Evolutionary conservation across 2,797 vertebrate species (phyloP).

Genomic region (Ficedula albicollis): DNA sequence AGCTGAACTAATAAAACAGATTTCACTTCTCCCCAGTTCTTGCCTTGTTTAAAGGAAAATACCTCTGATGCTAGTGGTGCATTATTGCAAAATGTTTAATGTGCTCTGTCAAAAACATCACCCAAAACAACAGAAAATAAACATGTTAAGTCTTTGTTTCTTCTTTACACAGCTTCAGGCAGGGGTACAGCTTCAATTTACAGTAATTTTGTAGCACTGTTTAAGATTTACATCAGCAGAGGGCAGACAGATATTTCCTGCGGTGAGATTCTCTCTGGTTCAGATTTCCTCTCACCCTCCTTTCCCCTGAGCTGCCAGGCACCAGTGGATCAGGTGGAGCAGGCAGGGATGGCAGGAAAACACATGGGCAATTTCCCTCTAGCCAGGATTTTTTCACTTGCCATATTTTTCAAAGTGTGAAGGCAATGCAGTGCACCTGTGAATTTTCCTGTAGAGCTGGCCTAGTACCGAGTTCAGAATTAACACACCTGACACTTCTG

Average conservation of each 20-base stretch:
- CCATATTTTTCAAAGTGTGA: background rate
- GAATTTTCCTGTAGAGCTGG: background rate
- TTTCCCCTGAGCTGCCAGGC: background rate
- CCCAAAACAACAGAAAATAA: background rate
- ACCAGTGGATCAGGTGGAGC: accelerated
- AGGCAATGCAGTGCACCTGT: background rate
- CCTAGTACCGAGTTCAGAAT: background rate
- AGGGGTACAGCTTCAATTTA: background rate
- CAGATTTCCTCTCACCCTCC: background rate
- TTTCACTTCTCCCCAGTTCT: background rate
- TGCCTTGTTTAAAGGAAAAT: background rate
- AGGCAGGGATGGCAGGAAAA: background rate
- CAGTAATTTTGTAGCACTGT: background rate
- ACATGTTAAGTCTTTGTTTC: background rate
- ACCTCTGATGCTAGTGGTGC: background rate
- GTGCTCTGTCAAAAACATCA: background rate
- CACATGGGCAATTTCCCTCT: background rate
- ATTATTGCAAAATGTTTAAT: background rate
- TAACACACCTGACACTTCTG: background rate
- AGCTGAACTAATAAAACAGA: background rate
- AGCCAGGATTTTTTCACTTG: background rate
- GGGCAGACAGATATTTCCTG: background rate
- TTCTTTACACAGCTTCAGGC: background rate
- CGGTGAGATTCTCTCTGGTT: background rate
- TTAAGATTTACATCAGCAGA: background rate